Evolutionary conservation across 1,140 invertebrate species (phyloP), one percentile per base, ranked within the genome.

Genomic region (Mamestra configurata): DNA sequence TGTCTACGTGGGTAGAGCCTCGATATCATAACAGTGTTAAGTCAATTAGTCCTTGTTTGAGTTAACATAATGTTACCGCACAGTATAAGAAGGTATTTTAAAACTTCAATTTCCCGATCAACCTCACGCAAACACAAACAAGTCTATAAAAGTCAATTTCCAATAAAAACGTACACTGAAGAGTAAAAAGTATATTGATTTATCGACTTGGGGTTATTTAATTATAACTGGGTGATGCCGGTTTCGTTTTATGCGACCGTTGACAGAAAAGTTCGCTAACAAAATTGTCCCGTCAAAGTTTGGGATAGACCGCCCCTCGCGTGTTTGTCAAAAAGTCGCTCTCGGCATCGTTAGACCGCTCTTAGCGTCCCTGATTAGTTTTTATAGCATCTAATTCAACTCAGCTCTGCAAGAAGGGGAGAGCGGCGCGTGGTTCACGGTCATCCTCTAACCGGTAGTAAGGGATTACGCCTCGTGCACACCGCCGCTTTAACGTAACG

Each of bases 341-440:
- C 77, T 64, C 80, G 82, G 79, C 84, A 61, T 88, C 86, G 90
- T 90, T 89, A 90, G 82, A 80, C 61, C 40, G 59, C 82, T 86
- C 84, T 87, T 87, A 86, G 86, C 79, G 80, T 79, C 83, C 76
- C 85, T 89, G 89, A 91, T 92, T 88, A 87, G 88, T 89, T 90
- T 90, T 90, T 89, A 90, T 88, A 81, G 82, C 24, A 80, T 72
- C 81, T 78, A 84, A 85, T 88, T 88, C 76, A 77, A 79, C 59
- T 77, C n/a, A 84, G 86, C 77, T 89, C 85, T 78, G 37, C 37
- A 27, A 24, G 31, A 37, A 37, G 18, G 37, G 51, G 49, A 49
- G 4, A 20, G 27, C 24, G 49, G 31, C 31, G 35, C 49, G 18
- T 55, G 51, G 55, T 46, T 73, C 70, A 57, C 57, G 70, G 51